Evolutionary conservation across 2,888 invertebrate species (phyloP).

Genomic region (Lamellibrachia columna): DNA sequence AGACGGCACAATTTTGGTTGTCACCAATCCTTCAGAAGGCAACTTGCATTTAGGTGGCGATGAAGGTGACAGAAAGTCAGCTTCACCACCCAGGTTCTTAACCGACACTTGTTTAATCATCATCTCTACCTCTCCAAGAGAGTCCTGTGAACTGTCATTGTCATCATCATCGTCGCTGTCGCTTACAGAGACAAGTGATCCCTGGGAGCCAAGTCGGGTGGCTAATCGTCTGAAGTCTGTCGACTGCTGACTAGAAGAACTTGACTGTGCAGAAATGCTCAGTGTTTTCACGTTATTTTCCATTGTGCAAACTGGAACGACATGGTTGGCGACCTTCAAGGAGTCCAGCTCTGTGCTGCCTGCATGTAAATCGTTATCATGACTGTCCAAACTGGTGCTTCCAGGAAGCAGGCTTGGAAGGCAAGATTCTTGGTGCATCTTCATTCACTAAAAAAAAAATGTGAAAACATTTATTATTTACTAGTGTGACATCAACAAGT

Average conservation of each 20-base stretch:
- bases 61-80: background rate
- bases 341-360: background rate
- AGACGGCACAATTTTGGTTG: background rate
- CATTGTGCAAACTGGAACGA: background rate
- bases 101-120: background rate
- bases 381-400: slow-evolving; percentile 2
- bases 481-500: background rate
- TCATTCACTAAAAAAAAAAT: background rate
- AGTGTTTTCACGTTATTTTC: background rate
- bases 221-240: background rate
- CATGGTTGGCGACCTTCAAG: background rate
- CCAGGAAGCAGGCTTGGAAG: background rate
- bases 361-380: background rate
- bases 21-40: background rate
- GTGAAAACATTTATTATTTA: background rate
- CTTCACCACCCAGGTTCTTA: background rate
- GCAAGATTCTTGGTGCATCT: slow-evolving; percentile 10
- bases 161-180: background rate
- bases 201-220: background rate
- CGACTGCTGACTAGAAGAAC: background rate
- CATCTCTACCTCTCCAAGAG: background rate
- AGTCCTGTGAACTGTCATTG: background rate
- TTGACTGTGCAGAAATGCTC: background rate
- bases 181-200: background rate
- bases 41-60: background rate